These are phyloP conservation scores for Erithacus rubecula DNA, from an alignment of 2,797 vertebrate genomes.

Conservation along the genomic window DNA sequence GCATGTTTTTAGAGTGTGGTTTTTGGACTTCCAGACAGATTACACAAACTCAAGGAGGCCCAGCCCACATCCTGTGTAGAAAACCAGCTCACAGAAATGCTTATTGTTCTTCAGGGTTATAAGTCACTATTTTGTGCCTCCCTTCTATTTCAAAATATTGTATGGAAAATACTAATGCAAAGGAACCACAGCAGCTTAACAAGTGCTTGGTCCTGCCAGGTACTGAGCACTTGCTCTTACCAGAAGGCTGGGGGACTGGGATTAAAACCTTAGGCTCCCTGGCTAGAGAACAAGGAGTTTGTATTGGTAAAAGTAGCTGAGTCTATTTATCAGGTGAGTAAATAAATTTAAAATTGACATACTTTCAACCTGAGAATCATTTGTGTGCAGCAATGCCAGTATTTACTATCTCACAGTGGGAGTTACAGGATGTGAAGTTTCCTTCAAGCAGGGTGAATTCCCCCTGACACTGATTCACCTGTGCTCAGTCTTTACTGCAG, in stretches of 20 bases:
- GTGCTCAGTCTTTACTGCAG: not conserved
- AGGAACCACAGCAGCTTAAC: constrained; percentile 16
- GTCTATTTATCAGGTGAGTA: not conserved
- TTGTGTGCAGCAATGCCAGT: not conserved
- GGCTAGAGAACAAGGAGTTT: not conserved
- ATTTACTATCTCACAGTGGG: not conserved
- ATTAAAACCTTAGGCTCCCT: not conserved
- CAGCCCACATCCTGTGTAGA: constrained; percentile 60
- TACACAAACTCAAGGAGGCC: constrained; percentile 47
- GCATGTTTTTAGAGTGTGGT: constrained; percentile 36
- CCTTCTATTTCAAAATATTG: not conserved
- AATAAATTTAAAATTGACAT: not conserved
- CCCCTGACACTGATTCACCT: not conserved
- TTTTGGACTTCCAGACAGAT: constrained; percentile 56
- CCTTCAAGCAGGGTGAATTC: not conserved
- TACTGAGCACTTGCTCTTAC: not conserved
- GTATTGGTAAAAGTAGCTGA: not conserved
- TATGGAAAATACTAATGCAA: constrained; percentile 19
- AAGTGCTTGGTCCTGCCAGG: not conserved
- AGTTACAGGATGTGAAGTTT: not conserved
- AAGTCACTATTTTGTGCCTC: constrained; percentile 14
- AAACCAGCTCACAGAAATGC: constrained; percentile 52
- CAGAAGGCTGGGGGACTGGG: not conserved
- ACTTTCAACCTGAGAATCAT: not conserved
- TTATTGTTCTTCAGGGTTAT: constrained; percentile 48